Base-by-base conservation (phyloP, 2,797 vertebrate genomes). In the Orientallactaga sibirica region DNA sequence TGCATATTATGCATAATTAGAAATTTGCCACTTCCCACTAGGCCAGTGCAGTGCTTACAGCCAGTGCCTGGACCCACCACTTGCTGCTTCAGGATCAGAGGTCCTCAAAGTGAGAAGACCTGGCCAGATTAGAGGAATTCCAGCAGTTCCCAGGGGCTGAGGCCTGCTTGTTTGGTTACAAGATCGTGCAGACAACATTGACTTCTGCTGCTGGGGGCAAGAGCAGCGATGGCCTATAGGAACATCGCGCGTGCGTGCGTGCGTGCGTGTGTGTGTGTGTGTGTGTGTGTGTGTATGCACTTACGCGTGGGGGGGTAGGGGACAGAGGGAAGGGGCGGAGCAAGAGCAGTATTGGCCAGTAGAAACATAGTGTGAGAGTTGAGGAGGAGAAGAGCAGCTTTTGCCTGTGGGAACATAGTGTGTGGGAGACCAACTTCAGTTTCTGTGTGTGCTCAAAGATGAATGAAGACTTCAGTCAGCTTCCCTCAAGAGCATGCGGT, bases 371-470 rank as follows among this genome's bases (percentile, higher is more conserved):
- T 48, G 48, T 27, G 41, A 37, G 14, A 55, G 27, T 58, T 14
- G 66, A 1, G 8, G 24, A 20, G 37, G 6, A 16, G 37, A 15
- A 22, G 10, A 62, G 55, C 55, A 14, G 12, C 16, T 22, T 29
- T 68, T 29, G 19, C 43, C 55, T 48, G 5, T 48, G 2, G 70
- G 24, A 62, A 27, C 48, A 5, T n/a, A 19, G 29, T 48, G 62
- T 22, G 41, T 55, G 14, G 61, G 43, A 92, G 70, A 43, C 68
- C 62, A 88, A 61, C 41, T 82, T 71, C 78, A 88, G 48, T 91
- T 91, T 89, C 27, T 92, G 27, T 67, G 52, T n/a, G 15, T 43
- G 58, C 84, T 95, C 70, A 92, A 75, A 73, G 68, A 61, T 84
- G 19, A 80, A 58, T 16, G 3, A 58, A 16, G 55, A 58, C 55